Percentiles rank a stretch among this genome's conserved stretches.
These are phyloP conservation scores for Dinocampus coccinellae DNA, from an alignment of 2,888 invertebrate genomes.

Conservation along the genomic window DNA sequence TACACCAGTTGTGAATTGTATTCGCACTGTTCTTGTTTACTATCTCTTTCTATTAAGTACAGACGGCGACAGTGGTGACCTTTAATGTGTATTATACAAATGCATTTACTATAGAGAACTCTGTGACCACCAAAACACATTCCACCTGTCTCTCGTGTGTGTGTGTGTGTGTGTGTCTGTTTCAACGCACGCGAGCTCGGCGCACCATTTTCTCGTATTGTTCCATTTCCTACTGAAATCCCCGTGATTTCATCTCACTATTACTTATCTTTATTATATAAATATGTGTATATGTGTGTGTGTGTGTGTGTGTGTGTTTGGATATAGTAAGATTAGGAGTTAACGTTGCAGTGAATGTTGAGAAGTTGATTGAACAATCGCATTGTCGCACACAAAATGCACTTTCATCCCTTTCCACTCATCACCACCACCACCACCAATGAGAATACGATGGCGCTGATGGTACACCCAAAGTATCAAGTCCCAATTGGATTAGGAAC, in stretches of 20 bases:
- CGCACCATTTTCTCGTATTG: neutral
- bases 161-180: too few species aligned
- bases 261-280: neutral
- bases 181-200: constrained; percentile 27
- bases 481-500: neutral
- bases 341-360: neutral
- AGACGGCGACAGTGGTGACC: neutral
- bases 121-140: constrained; percentile 30
- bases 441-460: too few species aligned
- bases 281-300: too few species aligned
- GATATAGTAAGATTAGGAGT: neutral
- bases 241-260: neutral
- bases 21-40: too few species aligned
- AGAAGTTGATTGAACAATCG: neutral
- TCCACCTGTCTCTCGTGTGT: constrained; percentile 38
- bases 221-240: neutral
- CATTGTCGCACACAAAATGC: neutral
- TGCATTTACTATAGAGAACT: constrained; percentile 25
- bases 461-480: neutral
- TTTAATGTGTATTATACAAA: neutral
- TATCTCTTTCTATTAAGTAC: too few species aligned
- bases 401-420: neutral
- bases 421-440: too few species aligned
- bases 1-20: constrained; percentile 42
- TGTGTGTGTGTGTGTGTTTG: too few species aligned